phyloP scores from a whole-genome alignment of 2,888 invertebrate species.

The Pandemis corylana region DNA sequence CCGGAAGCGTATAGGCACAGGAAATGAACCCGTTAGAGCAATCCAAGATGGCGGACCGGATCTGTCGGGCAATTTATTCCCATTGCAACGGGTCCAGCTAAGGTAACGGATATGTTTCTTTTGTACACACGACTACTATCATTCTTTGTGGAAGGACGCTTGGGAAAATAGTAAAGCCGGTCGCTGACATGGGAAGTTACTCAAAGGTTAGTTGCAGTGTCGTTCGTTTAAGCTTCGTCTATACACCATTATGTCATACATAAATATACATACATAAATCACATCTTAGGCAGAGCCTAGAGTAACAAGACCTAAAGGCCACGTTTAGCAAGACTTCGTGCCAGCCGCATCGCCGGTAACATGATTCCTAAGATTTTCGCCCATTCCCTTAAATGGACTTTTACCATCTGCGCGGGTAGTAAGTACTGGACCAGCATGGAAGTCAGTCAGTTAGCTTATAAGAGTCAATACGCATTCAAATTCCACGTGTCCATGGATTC shows the following conservation, averaged over 20 bases:
- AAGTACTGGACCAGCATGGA: too few species aligned
- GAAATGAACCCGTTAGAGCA: constrained; percentile 83
- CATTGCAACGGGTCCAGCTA: constrained; percentile 59
- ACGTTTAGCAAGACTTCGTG: too few species aligned
- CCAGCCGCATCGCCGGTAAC: too few species aligned
- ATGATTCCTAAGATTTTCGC: too few species aligned
- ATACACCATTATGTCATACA: too few species aligned
- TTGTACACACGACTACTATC: constrained; percentile 33
- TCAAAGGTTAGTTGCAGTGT: background rate
- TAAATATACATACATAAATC: too few species aligned
- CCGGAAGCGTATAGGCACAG: constrained; percentile 83
- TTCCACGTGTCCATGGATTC: background rate
- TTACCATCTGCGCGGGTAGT: too few species aligned
- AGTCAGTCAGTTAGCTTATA: background rate
- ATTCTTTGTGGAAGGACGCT: background rate
- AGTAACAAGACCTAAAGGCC: too few species aligned
- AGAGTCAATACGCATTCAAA: constrained; percentile 4
- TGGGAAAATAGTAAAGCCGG: background rate
- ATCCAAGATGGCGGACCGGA: constrained; percentile 79
- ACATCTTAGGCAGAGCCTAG: too few species aligned
- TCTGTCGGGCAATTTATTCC: constrained; percentile 71
- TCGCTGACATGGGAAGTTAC: background rate
- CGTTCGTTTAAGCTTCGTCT: too few species aligned
- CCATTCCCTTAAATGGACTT: too few species aligned
- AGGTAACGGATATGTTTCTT: constrained; percentile 41